These are phyloP conservation scores for Pseudanteris insignis DNA, from an alignment of 2,888 invertebrate genomes.

Conservation along the genomic window DNA sequence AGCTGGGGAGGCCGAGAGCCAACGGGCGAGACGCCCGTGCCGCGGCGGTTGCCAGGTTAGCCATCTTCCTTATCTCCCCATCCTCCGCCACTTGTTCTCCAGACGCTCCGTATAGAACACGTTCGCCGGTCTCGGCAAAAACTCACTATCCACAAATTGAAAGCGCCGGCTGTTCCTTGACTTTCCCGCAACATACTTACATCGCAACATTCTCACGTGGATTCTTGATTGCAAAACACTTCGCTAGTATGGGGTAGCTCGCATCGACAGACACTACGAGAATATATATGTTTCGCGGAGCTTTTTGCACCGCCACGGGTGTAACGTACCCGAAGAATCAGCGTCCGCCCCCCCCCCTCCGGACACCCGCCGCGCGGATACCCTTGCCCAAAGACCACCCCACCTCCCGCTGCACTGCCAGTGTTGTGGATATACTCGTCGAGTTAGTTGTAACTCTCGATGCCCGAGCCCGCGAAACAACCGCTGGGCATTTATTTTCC, in stretches of 20 bases:
- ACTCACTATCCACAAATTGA: conserved; percentile 59
- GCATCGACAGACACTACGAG: conserved; percentile 49
- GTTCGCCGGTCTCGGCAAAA: conserved; percentile 52
- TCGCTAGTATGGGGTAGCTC: conserved; percentile 49
- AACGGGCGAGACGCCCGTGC: conserved; percentile 23
- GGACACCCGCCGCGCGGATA: conserved; percentile 21
- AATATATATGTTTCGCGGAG: conserved; percentile 51
- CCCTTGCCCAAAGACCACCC: too few relatives aligned
- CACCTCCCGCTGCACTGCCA: too few relatives aligned
- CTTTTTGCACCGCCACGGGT: conserved; percentile 48
- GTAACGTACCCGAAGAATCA: conserved; percentile 43
- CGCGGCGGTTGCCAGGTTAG: conserved; percentile 47
- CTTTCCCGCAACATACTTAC: conserved; percentile 47
- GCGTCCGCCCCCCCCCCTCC: conserved; percentile 13
- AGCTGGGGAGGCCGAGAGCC: conserved; percentile 11
- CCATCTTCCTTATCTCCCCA: conserved; percentile 45
- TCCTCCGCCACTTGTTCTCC: conserved; percentile 47
- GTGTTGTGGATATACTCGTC: conserved; percentile 44
- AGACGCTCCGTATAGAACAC: conserved; percentile 48
- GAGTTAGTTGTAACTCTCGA: conserved; percentile 40
- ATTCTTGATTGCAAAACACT: conserved; percentile 58
- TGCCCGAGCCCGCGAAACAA: too few relatives aligned
- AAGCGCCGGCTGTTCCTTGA: conserved; percentile 55
- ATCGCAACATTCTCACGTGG: conserved; percentile 53
- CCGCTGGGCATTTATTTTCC: too few relatives aligned